phyloP scores from a whole-genome alignment of 2,797 vertebrate species.

The Sebastes dallii region DNA sequence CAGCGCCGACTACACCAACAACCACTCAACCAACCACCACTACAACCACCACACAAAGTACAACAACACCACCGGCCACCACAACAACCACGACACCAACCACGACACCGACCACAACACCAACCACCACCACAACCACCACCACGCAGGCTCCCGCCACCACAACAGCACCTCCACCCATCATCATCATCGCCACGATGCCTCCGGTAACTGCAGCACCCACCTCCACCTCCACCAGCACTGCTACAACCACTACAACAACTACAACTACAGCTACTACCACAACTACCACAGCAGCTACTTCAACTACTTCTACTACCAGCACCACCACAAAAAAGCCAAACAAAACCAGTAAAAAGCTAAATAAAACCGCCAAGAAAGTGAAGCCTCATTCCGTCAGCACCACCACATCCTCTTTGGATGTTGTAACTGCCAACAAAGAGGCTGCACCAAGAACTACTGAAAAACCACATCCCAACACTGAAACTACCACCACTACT shows the following conservation, averaged over 20 bases:
- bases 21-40: slow-evolving; percentile 18
- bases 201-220: background rate
- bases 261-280: background rate
- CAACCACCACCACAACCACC: background rate
- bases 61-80: background rate
- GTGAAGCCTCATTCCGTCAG: slow-evolving; percentile 51
- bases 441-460: slow-evolving; percentile 28
- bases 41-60: background rate
- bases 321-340: slow-evolving; percentile 11
- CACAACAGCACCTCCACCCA: slow-evolving; percentile 28
- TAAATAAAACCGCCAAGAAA: slow-evolving; percentile 66
- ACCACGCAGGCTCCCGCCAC: slow-evolving; percentile 20
- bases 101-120: background rate
- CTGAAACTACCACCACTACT: background rate
- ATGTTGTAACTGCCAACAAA: background rate
- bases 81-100: background rate
- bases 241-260: background rate
- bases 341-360: slow-evolving; percentile 64
- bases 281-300: background rate
- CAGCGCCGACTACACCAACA: background rate
- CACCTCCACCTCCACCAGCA: background rate
- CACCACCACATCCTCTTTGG: background rate
- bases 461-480: background rate
- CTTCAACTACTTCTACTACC: background rate
- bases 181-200: slow-evolving; percentile 35